phyloP scores from a whole-genome alignment of 2,797 vertebrate species.

The Coregonus ussuriensis region DNA sequence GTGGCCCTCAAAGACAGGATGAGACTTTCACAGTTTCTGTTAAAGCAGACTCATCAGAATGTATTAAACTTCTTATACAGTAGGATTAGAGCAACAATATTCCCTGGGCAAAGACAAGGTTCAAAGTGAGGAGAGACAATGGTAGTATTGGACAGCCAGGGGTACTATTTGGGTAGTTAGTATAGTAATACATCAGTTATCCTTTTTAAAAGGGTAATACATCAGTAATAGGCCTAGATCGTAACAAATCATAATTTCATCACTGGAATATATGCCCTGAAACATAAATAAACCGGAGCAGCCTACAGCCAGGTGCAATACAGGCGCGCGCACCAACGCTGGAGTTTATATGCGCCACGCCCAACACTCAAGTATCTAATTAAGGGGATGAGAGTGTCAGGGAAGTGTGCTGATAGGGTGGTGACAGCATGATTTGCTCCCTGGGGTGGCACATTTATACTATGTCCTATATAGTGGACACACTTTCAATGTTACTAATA shows the following conservation, averaged over 20 bases:
- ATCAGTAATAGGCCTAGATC: not conserved
- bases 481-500: not conserved
- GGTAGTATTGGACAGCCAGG: not conserved
- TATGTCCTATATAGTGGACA: not conserved
- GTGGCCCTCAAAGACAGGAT: not conserved
- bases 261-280: not conserved
- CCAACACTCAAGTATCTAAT: constrained; percentile 28
- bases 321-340: constrained; percentile 17
- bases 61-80: not conserved
- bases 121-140: not conserved
- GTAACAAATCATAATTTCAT: not conserved
- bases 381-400: not conserved
- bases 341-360: constrained; percentile 44
- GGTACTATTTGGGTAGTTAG: not conserved
- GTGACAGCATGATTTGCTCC: not conserved
- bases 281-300: not conserved
- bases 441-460: not conserved
- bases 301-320: constrained; percentile 14
- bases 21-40: not conserved
- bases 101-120: not conserved
- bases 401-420: not conserved
- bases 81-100: not conserved
- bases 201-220: not conserved
- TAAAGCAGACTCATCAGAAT: not conserved
- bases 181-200: not conserved